A percentile compares a stretch with the other conserved stretches of the same genome.
Conservation (phyloP, 2,113 vertebrate genomes). For the Pseudopodoces humilis region DNA sequence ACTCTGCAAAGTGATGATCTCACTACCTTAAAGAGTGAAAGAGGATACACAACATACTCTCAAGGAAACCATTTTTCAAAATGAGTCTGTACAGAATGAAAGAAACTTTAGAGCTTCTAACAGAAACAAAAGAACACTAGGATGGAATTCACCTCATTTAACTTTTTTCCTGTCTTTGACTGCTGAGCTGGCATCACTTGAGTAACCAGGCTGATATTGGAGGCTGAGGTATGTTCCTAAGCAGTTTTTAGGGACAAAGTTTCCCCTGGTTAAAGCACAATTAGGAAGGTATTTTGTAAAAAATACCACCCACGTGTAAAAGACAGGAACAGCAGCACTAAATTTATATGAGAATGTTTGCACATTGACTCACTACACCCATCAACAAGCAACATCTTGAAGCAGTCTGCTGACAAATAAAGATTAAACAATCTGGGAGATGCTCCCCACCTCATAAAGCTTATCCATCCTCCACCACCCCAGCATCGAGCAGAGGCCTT, state of each 20-base stretch:
- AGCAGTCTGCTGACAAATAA: not conserved
- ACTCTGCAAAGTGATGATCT: not conserved
- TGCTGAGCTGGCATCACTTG: not conserved
- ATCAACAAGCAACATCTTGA: not conserved
- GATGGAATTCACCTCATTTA: not conserved
- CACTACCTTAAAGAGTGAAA: not conserved
- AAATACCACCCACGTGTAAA: rapidly evolving
- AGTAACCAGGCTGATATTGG: not conserved
- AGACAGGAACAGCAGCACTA: not conserved
- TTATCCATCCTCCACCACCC: not conserved
- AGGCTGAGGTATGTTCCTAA: not conserved
- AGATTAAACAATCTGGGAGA: not conserved
- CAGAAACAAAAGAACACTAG: not conserved
- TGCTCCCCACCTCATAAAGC: not conserved
- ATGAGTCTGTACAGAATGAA: not conserved
- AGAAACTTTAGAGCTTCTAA: not conserved
- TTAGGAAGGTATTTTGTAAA: not conserved
- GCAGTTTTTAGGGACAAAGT: not conserved
- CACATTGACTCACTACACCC: not conserved
- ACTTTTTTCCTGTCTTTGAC: not conserved
- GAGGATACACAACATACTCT: not conserved
- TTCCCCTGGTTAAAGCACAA: not conserved
- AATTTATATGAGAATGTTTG: not conserved
- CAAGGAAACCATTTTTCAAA: not conserved
- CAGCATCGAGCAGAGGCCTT: rapidly evolving